Evolutionary conservation across 92 coral and sea anemone genomes (phyloP).

Genomic region (Siderastrea siderea): DNA sequence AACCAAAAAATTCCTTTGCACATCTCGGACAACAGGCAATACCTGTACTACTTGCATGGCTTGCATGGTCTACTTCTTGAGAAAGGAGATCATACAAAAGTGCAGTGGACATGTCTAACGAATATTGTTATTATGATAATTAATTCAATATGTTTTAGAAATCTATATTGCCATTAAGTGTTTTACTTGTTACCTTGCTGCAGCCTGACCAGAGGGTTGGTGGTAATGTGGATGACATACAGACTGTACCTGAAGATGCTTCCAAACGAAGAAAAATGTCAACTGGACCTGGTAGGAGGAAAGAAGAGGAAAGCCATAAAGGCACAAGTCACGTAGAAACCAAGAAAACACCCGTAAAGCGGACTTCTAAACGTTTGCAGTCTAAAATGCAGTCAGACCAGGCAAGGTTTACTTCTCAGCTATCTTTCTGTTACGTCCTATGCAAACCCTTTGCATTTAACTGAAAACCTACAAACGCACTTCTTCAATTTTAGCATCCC

Average conservation of each 20-base stretch:
- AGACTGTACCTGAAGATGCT: neutral
- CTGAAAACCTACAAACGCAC: neutral
- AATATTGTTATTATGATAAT: no score
- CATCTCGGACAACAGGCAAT: no score
- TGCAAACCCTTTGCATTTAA: neutral
- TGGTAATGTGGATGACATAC: neutral
- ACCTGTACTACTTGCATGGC: no score
- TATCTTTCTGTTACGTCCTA: neutral
- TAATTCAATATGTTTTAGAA: no score
- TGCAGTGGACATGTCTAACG: no score
- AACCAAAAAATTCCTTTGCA: no score
- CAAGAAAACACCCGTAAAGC: neutral
- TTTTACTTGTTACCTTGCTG: neutral
- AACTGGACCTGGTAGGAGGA: neutral
- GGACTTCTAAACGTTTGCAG: constrained; percentile 9
- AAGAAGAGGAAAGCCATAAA: neutral
- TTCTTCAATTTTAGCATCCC: neutral
- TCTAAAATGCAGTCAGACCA: neutral
- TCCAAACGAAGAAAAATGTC: neutral
- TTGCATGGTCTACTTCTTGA: no score
- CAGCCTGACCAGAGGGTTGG: neutral
- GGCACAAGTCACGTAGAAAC: neutral
- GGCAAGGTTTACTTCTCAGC: neutral
- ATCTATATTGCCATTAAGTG: neutral
- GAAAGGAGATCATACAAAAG: no score